phyloP scores from a whole-genome alignment of 2,797 vertebrate species.

The Onychomys leucogaster region DNA sequence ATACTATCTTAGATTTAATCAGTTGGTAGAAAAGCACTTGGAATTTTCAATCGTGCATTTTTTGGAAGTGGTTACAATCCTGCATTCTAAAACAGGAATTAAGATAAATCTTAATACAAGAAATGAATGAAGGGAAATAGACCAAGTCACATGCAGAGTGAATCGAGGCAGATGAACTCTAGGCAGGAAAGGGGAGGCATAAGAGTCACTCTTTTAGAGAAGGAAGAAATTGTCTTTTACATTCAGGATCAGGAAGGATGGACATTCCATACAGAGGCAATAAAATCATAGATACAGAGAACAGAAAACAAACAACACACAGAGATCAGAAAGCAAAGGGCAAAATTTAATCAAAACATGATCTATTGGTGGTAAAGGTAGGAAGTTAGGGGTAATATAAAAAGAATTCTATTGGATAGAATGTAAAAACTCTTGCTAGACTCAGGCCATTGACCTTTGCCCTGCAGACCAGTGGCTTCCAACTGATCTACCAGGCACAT shows the following conservation, averaged over 20 bases:
- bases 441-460: neutral
- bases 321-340: neutral
- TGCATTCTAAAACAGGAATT: conserved; percentile 12
- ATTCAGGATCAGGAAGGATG: neutral
- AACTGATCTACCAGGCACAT: neutral
- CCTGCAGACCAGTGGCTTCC: neutral
- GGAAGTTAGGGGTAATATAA: neutral
- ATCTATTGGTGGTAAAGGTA: neutral
- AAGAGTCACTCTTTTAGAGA: neutral
- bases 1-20: neutral
- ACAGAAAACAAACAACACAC: neutral
- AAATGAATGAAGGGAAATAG: neutral
- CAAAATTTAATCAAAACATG: neutral
- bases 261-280: neutral
- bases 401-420: neutral
- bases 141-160: neutral
- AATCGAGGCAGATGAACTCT: neutral
- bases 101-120: neutral
- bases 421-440: neutral
- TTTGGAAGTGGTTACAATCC: neutral
- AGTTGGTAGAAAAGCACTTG: neutral
- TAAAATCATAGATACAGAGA: neutral
- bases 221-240: neutral
- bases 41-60: neutral
- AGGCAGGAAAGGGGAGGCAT: neutral